Conservation (phyloP, 1,140 invertebrate genomes). For the Rhopalosiphum maidis region DNA sequence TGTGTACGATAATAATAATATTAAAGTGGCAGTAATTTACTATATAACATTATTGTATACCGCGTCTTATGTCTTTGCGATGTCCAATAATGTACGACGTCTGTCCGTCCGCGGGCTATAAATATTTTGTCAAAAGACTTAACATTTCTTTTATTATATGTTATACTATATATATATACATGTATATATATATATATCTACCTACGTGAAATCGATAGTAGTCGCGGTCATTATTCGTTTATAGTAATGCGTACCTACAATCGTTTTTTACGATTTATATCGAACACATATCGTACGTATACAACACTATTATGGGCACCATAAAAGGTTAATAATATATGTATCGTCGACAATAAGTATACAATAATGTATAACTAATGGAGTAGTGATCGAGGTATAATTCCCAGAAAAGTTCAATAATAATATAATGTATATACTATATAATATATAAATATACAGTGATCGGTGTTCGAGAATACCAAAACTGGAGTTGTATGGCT, state of each 20-base stretch:
- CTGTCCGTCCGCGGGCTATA: neutral
- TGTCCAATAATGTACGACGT: neutral
- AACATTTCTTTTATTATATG: neutral
- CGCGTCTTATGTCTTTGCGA: neutral
- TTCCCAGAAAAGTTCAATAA: neutral
- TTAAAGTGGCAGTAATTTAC: neutral
- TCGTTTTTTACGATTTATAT: slow-evolving; percentile 9
- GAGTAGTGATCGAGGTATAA: neutral
- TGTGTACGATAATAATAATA: neutral
- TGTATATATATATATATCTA: too few species aligned
- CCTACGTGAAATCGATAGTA: neutral
- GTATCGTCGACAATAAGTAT: neutral
- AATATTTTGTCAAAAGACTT: slow-evolving; percentile 3
- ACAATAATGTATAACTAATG: neutral
- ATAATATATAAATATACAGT: neutral
- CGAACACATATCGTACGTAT: neutral
- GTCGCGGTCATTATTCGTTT: neutral
- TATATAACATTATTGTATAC: neutral
- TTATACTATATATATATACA: too few species aligned
- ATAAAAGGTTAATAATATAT: slow-evolving; percentile 1
- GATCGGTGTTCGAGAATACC: neutral
- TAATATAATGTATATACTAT: neutral
- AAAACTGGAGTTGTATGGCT: neutral
- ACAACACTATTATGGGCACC: neutral
- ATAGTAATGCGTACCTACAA: neutral